Evolutionary conservation across 1,140 invertebrate species (phyloP), one percentile per base, ranked within the genome.

Genomic region (Pararge aegeria): DNA sequence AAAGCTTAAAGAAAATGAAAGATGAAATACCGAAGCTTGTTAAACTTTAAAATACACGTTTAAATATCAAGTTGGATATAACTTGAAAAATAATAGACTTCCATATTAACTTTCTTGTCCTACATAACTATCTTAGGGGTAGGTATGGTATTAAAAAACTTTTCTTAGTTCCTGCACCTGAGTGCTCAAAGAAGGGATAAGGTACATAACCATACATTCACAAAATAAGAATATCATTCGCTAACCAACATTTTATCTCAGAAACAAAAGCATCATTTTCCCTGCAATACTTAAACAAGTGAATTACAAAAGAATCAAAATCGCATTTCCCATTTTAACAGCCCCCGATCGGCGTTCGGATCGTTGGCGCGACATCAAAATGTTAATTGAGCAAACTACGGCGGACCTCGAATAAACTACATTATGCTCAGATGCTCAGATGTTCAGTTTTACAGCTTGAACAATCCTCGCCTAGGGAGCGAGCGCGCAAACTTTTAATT

Each of bases 401-500:
- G 50, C 56, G 63, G 58, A 70, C 71, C 75, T 78, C 68, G 72
- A 75, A 76, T 77, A 83, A 84, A 83, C 75, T 81, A 84, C 84
- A 85, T 87, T 84, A 87, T 67, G 74, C 67, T 76, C 44, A 61
- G 75, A 78, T 75, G 75, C 70, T 81, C 78, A 80, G 78, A 75
- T 84, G 79, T 75, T 84, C 82, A 78, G 78, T 82, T 87, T 85
- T 85, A 85, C 84, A 83, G 78, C 74, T 73, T 60, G 68, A 78
- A 86, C 83, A 86, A 88, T 82, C 81, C 81, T 68, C 76, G 78
- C 65, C 73, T 50, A 55, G 82, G 83, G 78, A 83, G 72, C 64
- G 63, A 67, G 70, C 57, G 73, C 63, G 71, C 70, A 79, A 89
- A 89, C 81, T 89, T 89, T 89, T 89, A 89, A 89, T 89, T 89